These are phyloP conservation scores for Chrysolina oricalcia DNA, from an alignment of 2,888 invertebrate species.

Conservation along the genomic window DNA sequence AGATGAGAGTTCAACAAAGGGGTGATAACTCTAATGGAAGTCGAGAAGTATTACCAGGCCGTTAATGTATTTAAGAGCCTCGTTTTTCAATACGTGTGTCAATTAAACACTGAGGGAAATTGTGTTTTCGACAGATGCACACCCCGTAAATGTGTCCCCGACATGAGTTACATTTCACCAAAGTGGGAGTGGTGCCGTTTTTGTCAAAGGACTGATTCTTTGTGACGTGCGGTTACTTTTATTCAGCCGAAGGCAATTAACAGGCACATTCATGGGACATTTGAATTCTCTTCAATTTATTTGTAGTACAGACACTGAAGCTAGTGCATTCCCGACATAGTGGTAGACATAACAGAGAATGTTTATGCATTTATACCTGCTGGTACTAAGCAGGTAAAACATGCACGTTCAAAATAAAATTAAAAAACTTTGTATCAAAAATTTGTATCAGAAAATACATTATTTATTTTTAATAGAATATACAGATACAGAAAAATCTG, in stretches of 20 bases:
- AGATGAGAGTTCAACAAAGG: constrained; percentile 26
- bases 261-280: neutral
- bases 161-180: constrained; percentile 22
- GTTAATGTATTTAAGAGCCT: constrained; percentile 30
- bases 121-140: constrained; percentile 30
- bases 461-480: no score
- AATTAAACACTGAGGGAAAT: constrained; percentile 19
- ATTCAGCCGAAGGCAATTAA: neutral
- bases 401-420: no score
- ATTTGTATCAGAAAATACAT: no score
- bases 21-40: constrained; percentile 32
- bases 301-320: no score
- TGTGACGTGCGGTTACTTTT: neutral
- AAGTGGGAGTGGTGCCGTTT: constrained; percentile 24
- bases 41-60: constrained; percentile 29
- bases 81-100: constrained; percentile 31
- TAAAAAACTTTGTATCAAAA: no score
- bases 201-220: constrained; percentile 6
- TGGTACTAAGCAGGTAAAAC: no score
- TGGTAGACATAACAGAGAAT: no score
- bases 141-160: constrained; percentile 20
- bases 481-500: no score
- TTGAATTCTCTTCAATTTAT: neutral
- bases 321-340: no score
- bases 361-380: no score